Percentiles rank a stretch among this genome's conserved stretches.
Conservation (phyloP, 1,140 invertebrate species). For the Colletes latitarsis region DNA sequence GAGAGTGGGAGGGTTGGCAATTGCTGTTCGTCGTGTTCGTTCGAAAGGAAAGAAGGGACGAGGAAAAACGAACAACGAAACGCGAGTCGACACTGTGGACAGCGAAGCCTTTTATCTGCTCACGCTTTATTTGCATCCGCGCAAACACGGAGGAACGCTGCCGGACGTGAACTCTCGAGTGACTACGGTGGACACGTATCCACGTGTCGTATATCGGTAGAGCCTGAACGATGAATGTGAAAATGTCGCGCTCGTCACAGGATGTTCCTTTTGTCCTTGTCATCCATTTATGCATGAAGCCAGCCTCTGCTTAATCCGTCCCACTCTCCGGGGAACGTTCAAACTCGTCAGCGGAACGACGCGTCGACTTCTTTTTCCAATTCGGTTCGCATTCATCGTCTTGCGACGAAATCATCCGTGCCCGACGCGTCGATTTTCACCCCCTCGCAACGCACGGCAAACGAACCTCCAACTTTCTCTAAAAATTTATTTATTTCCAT, state of each 20-base stretch:
- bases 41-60: constrained; percentile 38
- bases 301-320: constrained; percentile 17
- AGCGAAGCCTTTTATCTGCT: constrained; percentile 55
- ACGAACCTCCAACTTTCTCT: too few relatives aligned
- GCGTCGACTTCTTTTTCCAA: not conserved
- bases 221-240: constrained; percentile 35
- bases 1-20: not conserved
- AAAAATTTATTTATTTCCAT: too few relatives aligned
- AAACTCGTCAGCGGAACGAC: not conserved
- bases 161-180: constrained; percentile 24
- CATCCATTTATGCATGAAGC: constrained; percentile 56
- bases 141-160: constrained; percentile 7
- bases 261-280: constrained; percentile 33
- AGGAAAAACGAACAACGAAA: constrained; percentile 14
- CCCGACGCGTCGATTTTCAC: constrained; percentile 5
- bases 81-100: not conserved
- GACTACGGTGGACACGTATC: not conserved
- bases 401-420: constrained; percentile 29
- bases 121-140: constrained; percentile 51
- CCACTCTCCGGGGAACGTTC: not conserved
- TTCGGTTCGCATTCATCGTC: not conserved
- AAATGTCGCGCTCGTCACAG: constrained; percentile 38
- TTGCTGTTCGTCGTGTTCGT: not conserved
- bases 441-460: too few relatives aligned
- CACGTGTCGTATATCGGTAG: not conserved